Percentiles rank a stretch among this genome's conserved stretches.
These are phyloP conservation scores for Apostichopus parvimensis DNA, from an alignment of 35 echinoderm and acorn worm genomes.

Conservation along the genomic window DNA sequence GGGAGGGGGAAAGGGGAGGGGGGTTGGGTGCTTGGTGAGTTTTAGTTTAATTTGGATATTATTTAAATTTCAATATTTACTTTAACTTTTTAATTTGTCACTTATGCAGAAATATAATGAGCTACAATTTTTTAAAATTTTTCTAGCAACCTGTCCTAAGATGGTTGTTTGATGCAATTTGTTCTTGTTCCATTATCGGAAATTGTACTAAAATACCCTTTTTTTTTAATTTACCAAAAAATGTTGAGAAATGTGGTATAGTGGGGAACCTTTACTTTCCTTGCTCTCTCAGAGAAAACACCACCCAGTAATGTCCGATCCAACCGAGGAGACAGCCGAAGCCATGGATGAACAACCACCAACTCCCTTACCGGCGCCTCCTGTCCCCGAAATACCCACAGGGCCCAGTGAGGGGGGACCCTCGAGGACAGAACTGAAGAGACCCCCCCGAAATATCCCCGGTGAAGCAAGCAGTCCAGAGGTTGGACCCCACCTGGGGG, in stretches of 20 bases:
- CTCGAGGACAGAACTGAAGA: conserved; percentile 3
- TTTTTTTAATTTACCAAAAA: too few relatives aligned
- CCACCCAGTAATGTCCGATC: conserved; percentile 30
- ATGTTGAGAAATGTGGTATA: neutral
- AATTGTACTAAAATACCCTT: too few relatives aligned
- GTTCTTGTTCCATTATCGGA: too few relatives aligned
- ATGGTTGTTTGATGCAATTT: too few relatives aligned
- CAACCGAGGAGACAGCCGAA: neutral
- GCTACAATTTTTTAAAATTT: neutral
- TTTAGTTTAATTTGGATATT: too few relatives aligned
- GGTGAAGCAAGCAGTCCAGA: conserved; percentile 26
- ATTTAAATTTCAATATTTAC: too few relatives aligned
- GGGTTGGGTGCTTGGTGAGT: neutral
- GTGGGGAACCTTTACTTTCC: neutral
- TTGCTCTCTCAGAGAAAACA: conserved; percentile 52
- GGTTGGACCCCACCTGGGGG: conserved; percentile 1
- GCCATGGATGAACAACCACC: conserved; percentile 34
- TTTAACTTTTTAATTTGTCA: neutral
- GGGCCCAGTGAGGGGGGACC: conserved; percentile 27
- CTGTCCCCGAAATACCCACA: neutral
- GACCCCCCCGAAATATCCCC: too few relatives aligned
- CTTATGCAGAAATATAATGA: neutral
- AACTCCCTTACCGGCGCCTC: neutral
- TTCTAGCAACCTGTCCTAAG: neutral
- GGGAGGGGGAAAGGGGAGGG: neutral